Evolutionary conservation across 2,888 invertebrate species (phyloP).

Genomic region (Yponomeuta evonymella): DNA sequence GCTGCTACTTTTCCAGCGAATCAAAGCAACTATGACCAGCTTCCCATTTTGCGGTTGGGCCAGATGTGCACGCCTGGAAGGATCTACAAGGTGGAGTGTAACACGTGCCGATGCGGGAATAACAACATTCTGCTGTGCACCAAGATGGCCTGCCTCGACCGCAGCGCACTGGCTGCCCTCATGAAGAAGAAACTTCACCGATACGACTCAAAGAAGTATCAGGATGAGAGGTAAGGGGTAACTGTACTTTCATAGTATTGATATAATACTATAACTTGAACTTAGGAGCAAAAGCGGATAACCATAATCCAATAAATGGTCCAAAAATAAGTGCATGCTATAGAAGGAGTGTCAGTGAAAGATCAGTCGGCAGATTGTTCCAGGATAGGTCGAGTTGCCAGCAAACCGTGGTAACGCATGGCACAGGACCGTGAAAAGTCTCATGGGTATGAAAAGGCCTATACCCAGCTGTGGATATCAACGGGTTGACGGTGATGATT

Average conservation of each 20-base stretch:
- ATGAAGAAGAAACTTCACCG: background rate
- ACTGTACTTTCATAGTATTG: background rate
- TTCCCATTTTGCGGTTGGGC: constrained; percentile 41
- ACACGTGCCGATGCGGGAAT: constrained; percentile 45
- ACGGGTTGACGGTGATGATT: too few species aligned
- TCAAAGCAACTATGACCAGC: constrained; percentile 15
- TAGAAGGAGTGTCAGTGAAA: too few species aligned
- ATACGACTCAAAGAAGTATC: background rate
- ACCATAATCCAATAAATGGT: too few species aligned
- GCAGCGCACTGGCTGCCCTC: constrained; percentile 6
- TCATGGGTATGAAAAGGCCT: too few species aligned
- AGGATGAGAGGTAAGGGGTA: background rate
- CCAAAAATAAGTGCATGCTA: too few species aligned
- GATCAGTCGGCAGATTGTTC: too few species aligned
- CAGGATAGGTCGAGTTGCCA: too few species aligned
- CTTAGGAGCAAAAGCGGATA: too few species aligned
- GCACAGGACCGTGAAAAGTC: too few species aligned
- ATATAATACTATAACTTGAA: too few species aligned
- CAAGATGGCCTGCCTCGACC: constrained; percentile 45
- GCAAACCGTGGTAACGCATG: too few species aligned
- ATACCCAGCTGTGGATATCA: too few species aligned
- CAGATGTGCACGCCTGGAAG: constrained; percentile 39
- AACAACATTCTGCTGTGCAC: constrained; percentile 48
- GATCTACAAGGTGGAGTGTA: constrained; percentile 48
- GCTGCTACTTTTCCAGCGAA: constrained; percentile 29